phyloP scores from a whole-genome alignment of 2,113 vertebrate genomes.

The Philantomba maxwellii region DNA sequence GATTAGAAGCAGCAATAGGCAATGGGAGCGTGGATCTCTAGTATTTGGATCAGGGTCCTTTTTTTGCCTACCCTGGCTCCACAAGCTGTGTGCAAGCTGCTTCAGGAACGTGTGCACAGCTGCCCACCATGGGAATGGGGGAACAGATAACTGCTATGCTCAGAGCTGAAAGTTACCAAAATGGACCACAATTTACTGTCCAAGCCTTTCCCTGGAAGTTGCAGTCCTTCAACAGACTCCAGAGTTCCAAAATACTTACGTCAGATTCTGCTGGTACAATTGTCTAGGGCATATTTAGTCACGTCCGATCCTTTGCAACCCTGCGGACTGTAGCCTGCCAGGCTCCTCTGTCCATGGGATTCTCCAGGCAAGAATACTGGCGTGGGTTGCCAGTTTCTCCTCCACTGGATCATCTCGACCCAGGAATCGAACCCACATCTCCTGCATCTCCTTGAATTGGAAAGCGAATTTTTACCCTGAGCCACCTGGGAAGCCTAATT shows the following conservation, averaged over 20 bases:
- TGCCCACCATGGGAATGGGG: not conserved
- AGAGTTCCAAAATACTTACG: not conserved
- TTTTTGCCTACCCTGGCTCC: not conserved
- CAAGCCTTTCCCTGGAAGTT: not conserved
- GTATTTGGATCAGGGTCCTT: not conserved
- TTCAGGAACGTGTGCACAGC: not conserved
- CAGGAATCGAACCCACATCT: not conserved
- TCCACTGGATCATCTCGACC: not conserved
- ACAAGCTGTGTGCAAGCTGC: not conserved
- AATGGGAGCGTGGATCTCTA: not conserved
- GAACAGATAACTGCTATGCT: not conserved
- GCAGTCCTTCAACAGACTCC: not conserved
- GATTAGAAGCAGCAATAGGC: not conserved
- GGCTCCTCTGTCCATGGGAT: not conserved
- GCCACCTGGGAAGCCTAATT: not conserved
- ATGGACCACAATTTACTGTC: not conserved
- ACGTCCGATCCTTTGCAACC: not conserved
- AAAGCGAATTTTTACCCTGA: not conserved
- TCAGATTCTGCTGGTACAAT: not conserved
- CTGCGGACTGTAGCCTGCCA: not conserved
- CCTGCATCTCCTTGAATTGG: not conserved
- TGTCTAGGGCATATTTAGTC: not conserved
- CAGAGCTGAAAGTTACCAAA: not conserved
- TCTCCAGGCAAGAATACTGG: not conserved
- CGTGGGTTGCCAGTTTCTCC: not conserved